phyloP scores from a whole-genome alignment of 2,113 vertebrate species.

The Eulemur rufifrons region DNA sequence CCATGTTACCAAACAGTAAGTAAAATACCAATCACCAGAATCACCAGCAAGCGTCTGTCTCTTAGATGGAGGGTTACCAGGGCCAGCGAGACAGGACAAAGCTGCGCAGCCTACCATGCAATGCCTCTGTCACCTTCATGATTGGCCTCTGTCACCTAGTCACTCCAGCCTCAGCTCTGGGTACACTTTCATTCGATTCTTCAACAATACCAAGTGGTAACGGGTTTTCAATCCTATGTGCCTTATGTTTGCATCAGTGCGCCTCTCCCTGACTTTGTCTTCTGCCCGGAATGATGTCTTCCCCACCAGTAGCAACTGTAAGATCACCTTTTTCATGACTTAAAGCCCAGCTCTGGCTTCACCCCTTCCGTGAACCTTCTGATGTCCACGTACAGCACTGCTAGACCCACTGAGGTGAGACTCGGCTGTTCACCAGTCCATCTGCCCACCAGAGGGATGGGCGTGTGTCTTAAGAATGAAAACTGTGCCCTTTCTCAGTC shows the following conservation, averaged over 20 bases:
- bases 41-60: neutral
- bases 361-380: neutral
- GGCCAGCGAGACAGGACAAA: neutral
- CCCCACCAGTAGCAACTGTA: rapidly evolving
- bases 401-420: too few species aligned
- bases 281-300: neutral
- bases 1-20: neutral
- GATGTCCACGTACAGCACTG: rapidly evolving
- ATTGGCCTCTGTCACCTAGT: rapidly evolving
- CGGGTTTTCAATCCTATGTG: rapidly evolving
- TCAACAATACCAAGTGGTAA: rapidly evolving
- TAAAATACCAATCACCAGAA: too few species aligned
- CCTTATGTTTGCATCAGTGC: rapidly evolving
- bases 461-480: neutral
- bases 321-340: too few species aligned
- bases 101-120: neutral
- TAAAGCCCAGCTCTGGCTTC: neutral
- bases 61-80: neutral
- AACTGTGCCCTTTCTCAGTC: neutral
- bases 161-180: neutral
- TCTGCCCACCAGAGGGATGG: neutral
- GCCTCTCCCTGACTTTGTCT: neutral
- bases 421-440: too few species aligned
- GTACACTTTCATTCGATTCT: neutral
- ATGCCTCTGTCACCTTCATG: too few species aligned